Conservation (phyloP, 2,888 invertebrate genomes). For the Baccha elongata region DNA sequence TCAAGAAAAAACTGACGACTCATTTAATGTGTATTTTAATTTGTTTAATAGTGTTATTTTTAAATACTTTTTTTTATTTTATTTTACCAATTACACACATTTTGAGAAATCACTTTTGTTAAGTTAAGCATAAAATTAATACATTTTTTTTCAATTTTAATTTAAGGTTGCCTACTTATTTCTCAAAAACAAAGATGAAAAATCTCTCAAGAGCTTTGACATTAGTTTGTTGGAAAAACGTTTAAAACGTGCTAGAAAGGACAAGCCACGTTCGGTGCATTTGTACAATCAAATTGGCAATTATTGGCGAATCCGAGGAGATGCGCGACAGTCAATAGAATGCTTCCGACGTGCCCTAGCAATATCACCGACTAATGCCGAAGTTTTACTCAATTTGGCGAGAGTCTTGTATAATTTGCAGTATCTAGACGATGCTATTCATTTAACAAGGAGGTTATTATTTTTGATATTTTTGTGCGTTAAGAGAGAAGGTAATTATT, state of each 20-base stretch:
- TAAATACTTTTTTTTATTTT: too few species aligned
- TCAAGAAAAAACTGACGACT: too few species aligned
- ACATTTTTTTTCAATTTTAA: background rate
- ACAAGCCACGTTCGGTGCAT: slow-evolving; percentile 92
- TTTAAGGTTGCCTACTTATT: slow-evolving; percentile 88
- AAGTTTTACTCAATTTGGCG: slow-evolving; percentile 92
- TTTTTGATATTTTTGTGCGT: background rate
- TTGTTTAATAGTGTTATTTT: too few species aligned
- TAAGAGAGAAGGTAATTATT: background rate
- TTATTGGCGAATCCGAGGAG: slow-evolving; percentile 95
- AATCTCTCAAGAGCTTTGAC: slow-evolving; percentile 86
- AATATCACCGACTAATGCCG: slow-evolving; percentile 93
- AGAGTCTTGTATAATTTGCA: slow-evolving; percentile 92
- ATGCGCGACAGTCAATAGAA: slow-evolving; percentile 93
- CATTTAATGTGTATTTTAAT: too few species aligned
- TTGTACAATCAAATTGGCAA: slow-evolving; percentile 95
- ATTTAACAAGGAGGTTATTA: slow-evolving; percentile 87
- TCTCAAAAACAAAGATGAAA: slow-evolving; percentile 84
- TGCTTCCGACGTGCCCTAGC: slow-evolving; percentile 93
- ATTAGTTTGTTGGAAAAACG: slow-evolving; percentile 89
- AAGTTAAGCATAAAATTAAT: too few species aligned
- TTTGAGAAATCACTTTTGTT: too few species aligned
- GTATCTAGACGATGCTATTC: slow-evolving; percentile 95
- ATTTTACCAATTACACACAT: too few species aligned
- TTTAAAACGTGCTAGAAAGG: slow-evolving; percentile 90